phyloP scores from a whole-genome alignment of 2,888 invertebrate species.

The Ennomos erosarius region DNA sequence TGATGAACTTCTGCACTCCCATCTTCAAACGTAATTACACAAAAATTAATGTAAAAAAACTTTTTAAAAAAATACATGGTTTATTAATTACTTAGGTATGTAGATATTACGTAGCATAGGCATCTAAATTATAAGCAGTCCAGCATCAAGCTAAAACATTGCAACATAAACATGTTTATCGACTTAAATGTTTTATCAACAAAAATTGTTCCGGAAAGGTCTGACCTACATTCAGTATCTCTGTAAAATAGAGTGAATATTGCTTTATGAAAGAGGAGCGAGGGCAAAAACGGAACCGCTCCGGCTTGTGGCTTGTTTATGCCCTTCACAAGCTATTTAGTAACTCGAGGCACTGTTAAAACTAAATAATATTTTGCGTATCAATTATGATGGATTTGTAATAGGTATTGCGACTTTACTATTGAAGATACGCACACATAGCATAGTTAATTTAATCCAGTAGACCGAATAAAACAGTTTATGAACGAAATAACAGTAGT shows the following conservation, averaged over 20 bases:
- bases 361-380: not conserved
- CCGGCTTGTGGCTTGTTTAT: constrained; percentile 23
- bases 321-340: constrained; percentile 27
- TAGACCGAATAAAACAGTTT: no score
- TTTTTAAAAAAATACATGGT: no score
- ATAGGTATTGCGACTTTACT: not conserved
- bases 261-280: constrained; percentile 30
- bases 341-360: constrained; percentile 7
- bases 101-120: no score
- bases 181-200: constrained; percentile 21
- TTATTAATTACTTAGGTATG: no score
- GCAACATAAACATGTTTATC: constrained; percentile 24
- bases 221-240: constrained; percentile 34
- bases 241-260: constrained; percentile 36
- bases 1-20: no score
- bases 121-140: no score
- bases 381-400: not conserved
- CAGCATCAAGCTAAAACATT: constrained; percentile 9
- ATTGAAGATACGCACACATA: no score
- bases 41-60: no score
- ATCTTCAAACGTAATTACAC: no score
- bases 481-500: no score
- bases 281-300: constrained; percentile 22
- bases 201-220: constrained; percentile 22
- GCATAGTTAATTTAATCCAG: no score